phyloP scores from a whole-genome alignment of 2,888 invertebrate genomes.

The Bombyx huttoni region DNA sequence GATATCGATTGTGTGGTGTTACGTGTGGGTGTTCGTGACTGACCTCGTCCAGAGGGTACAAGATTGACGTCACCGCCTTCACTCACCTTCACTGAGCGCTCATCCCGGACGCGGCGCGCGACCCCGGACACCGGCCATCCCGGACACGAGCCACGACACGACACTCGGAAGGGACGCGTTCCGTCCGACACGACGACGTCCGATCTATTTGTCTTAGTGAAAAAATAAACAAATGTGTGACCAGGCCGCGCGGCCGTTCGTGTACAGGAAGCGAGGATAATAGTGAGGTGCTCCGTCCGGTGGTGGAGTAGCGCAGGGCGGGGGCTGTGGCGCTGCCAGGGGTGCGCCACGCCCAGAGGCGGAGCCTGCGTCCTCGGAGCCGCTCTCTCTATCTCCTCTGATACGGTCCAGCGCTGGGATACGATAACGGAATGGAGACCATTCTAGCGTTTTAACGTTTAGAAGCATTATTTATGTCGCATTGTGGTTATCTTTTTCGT shows the following conservation, averaged over 20 bases:
- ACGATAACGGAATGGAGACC: slow-evolving; percentile 1
- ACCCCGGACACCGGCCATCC: slow-evolving; percentile 9
- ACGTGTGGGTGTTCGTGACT: slow-evolving; percentile 19
- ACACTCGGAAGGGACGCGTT: slow-evolving; percentile 38
- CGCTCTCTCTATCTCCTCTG: background rate
- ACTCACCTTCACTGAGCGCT: slow-evolving; percentile 9
- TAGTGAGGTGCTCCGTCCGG: slow-evolving; percentile 53
- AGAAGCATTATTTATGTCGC: background rate
- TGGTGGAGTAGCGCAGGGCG: slow-evolving; percentile 17
- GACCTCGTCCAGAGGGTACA: slow-evolving; percentile 4
- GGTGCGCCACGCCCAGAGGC: slow-evolving; percentile 32
- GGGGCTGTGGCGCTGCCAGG: slow-evolving; percentile 14
- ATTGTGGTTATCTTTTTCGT: background rate
- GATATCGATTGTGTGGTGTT: background rate
- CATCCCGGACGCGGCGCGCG: slow-evolving; percentile 11
- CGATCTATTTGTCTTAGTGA: slow-evolving; percentile 45
- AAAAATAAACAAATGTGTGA: slow-evolving; percentile 70
- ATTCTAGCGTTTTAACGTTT: background rate
- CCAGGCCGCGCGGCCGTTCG: slow-evolving; percentile 62
- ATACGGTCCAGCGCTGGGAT: slow-evolving; percentile 5
- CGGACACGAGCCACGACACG: slow-evolving; percentile 9
- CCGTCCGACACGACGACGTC: slow-evolving; percentile 2
- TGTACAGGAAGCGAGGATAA: slow-evolving; percentile 69
- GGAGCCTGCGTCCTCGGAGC: slow-evolving; percentile 25
- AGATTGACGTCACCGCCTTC: background rate